Base-by-base conservation (phyloP, 1,140 invertebrate genomes). In the Atta texana region DNA sequence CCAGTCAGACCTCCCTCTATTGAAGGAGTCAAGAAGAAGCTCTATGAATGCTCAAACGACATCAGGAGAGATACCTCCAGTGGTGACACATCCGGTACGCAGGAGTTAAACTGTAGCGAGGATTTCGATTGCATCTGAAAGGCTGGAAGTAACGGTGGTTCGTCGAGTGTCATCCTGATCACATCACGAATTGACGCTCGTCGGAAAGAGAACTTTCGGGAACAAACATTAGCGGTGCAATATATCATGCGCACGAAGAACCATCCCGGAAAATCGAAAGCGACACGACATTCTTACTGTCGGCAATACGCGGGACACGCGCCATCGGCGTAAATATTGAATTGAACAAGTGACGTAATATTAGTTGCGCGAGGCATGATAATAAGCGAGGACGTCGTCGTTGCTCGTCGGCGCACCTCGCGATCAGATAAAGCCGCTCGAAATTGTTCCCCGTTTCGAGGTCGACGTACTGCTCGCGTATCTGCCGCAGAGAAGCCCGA, bases 351-450 rank as follows among this genome's bases (percentile, higher is more conserved):
- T 92, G 92, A 91, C 91, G 90, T 87, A 92, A 92, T 24, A 31
- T 71, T 74, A 68, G 68, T 59, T 49, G 69, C 24, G 55, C 82
- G 86, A 84, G 88, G 88, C 69, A 92, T 91, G 92, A 93, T 92
- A 92, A 92, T 92, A 88, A 89, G 71, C 82, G 74, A 63, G 77
- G 80, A 84, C 71, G 77, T 18, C 59, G 59, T 91, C 77, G 86
- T 91, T 63, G 63, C 72, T 57, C 69, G 72, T 53, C 64, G 88
- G 44, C 68, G 69, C 66, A 28, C 81, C 81, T 82, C 82, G 87
- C 90, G 85, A 93, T 92, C 92, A 90, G 92, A 92, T 93, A 93
- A 93, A 87, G 82, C 39, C 71, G 69, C 59, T 76, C 69, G 85
- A 88, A 89, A 88, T 85, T 71, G 77, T 84, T 78, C 61, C n/a